A percentile compares a stretch with the other conserved stretches of the same genome.
Conservation (phyloP, 2,113 vertebrate species). For the Thalassarche chlororhynchos region DNA sequence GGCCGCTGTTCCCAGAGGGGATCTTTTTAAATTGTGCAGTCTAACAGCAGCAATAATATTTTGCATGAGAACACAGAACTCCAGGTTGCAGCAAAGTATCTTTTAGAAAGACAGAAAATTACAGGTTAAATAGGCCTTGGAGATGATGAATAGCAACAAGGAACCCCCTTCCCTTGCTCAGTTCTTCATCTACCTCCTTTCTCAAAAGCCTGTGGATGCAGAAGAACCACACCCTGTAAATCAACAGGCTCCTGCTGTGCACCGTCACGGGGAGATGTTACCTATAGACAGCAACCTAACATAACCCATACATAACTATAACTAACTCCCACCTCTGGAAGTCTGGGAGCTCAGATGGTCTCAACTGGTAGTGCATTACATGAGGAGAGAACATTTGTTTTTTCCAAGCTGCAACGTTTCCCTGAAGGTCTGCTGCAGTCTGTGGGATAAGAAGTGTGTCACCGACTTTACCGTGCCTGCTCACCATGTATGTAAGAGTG, state of each 20-base stretch:
- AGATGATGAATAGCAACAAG: neutral
- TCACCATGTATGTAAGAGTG: accelerated
- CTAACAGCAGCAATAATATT: neutral
- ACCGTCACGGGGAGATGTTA: accelerated
- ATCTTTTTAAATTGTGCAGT: neutral
- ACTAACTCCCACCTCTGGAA: neutral
- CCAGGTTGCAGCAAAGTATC: neutral
- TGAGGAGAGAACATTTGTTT: neutral
- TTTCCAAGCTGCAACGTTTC: neutral
- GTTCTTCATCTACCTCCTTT: neutral
- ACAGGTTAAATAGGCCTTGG: neutral
- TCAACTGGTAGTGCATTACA: neutral
- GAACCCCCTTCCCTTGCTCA: neutral
- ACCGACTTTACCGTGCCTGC: neutral
- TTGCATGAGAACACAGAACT: neutral
- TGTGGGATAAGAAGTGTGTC: neutral
- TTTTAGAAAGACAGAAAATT: neutral
- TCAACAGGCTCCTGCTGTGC: neutral
- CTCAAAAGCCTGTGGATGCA: neutral
- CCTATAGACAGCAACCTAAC: neutral
- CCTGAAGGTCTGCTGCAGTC: neutral
- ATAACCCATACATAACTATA: neutral
- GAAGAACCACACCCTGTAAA: neutral
- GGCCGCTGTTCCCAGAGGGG: neutral
- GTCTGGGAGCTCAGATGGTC: neutral